Evolutionary conservation across 2,113 vertebrate species (phyloP).

Genomic region (Notarius quadriscutis): DNA sequence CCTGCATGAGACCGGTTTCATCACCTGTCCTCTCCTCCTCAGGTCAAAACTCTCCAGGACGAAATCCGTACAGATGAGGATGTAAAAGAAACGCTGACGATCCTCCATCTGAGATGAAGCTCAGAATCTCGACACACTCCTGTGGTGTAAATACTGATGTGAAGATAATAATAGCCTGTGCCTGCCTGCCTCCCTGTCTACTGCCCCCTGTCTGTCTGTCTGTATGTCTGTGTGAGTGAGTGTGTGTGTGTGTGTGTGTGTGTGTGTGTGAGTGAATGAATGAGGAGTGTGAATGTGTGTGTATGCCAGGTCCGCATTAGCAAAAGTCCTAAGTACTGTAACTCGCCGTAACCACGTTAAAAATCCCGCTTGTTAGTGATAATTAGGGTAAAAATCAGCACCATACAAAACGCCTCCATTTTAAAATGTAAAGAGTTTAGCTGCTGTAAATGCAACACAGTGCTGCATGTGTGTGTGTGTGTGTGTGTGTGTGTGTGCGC

Average conservation of each 20-base stretch:
- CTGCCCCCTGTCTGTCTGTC: slow-evolving; percentile 33
- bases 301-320: slow-evolving; percentile 35
- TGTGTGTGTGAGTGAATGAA: slow-evolving; percentile 6
- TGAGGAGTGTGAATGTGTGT: neutral
- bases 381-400: slow-evolving; percentile 28
- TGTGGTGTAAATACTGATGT: slow-evolving; percentile 53
- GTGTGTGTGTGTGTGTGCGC: slow-evolving; percentile 20
- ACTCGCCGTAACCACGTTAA: slow-evolving; percentile 11
- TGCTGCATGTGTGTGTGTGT: slow-evolving; percentile 11
- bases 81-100: slow-evolving; percentile 75
- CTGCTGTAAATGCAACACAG: slow-evolving; percentile 39
- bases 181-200: slow-evolving; percentile 41
- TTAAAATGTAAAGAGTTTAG: slow-evolving; percentile 5
- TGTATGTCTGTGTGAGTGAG: neutral
- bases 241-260: neutral
- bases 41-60: slow-evolving; percentile 96
- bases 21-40: slow-evolving; percentile 8
- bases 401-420: slow-evolving; percentile 9
- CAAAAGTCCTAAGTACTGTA: slow-evolving; percentile 43
- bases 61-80: slow-evolving; percentile 89
- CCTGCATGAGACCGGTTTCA: neutral
- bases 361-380: slow-evolving; percentile 6
- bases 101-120: slow-evolving; percentile 47
- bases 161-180: slow-evolving; percentile 34
- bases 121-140: slow-evolving; percentile 57